phyloP scores from a whole-genome alignment of 1,140 invertebrate genomes.

The Caenorhabditis tropicalis region DNA sequence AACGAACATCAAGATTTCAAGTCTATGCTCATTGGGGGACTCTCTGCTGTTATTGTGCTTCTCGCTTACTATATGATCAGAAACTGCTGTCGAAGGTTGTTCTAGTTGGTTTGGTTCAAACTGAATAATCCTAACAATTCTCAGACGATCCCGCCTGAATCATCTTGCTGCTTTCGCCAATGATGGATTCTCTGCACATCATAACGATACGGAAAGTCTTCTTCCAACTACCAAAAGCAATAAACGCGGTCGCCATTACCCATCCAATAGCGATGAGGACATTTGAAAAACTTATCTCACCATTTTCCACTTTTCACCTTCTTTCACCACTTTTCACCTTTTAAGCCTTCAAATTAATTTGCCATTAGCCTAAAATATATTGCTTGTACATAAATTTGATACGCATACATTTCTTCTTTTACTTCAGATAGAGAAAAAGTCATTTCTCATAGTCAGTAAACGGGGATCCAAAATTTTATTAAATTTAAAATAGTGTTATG shows the following conservation, averaged over 20 bases:
- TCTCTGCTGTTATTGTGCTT: not conserved
- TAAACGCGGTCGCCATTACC: not conserved
- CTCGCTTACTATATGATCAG: not conserved
- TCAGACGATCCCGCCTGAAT: conserved; percentile 19
- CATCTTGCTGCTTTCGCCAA: conserved; percentile 17
- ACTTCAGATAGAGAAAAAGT: not conserved
- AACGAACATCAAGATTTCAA: not conserved
- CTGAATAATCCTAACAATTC: not conserved
- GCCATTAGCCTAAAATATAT: too few relatives aligned
- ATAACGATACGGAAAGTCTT: not conserved
- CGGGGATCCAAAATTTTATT: not conserved
- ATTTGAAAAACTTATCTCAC: not conserved
- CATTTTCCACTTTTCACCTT: not conserved
- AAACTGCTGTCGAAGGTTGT: not conserved
- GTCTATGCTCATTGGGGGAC: not conserved
- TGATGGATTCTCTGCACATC: not conserved
- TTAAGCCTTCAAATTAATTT: too few relatives aligned
- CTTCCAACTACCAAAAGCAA: conserved; percentile 9
- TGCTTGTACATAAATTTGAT: too few relatives aligned
- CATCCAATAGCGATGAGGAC: conserved; percentile 16
- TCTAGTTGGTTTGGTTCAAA: not conserved
- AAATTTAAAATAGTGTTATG: not conserved
- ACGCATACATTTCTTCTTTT: too few relatives aligned
- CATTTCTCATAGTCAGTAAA: not conserved
- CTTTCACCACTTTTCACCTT: too few relatives aligned